Conservation (phyloP, 2,888 invertebrate genomes). For the Agrochola lychnidis region DNA sequence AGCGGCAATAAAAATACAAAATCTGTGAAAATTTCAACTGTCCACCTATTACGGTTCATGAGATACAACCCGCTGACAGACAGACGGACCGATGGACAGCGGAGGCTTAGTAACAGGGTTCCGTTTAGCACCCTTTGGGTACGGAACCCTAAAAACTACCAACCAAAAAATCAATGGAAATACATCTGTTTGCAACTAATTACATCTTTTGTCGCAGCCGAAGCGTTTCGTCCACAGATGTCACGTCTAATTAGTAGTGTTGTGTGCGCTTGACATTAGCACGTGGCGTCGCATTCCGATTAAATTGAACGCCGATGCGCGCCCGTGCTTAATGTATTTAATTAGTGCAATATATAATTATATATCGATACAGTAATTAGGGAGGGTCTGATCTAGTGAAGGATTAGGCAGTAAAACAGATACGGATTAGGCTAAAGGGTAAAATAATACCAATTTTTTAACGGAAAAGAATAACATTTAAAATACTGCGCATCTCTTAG, state of each 20-base stretch:
- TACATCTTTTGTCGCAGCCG: constrained; percentile 72
- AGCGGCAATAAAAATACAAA: too few species aligned
- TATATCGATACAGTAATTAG: constrained; percentile 58
- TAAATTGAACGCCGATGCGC: constrained; percentile 69
- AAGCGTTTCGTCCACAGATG: constrained; percentile 71
- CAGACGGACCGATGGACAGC: too few species aligned
- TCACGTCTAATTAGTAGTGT: constrained; percentile 73
- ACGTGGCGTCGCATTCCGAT: constrained; percentile 71
- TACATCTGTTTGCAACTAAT: constrained; percentile 64
- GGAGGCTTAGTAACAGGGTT: too few species aligned
- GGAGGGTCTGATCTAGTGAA: constrained; percentile 3
- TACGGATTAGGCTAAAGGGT: background rate
- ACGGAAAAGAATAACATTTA: background rate
- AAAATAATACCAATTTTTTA: background rate
- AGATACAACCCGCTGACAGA: too few species aligned
- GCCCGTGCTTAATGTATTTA: constrained; percentile 75
- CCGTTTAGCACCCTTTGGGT: too few species aligned
- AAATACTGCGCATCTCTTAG: background rate
- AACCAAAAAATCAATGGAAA: constrained; percentile 33
- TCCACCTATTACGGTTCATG: too few species aligned
- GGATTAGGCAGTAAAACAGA: constrained; percentile 10
- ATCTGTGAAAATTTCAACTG: too few species aligned
- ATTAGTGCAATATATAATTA: constrained; percentile 69
- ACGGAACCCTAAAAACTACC: background rate
- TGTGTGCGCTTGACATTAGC: constrained; percentile 68